A percentile compares a stretch with the other conserved stretches of the same genome.
Evolutionary conservation across 1,140 invertebrate genomes (phyloP).

Genomic region (Heliconius hermathena): DNA sequence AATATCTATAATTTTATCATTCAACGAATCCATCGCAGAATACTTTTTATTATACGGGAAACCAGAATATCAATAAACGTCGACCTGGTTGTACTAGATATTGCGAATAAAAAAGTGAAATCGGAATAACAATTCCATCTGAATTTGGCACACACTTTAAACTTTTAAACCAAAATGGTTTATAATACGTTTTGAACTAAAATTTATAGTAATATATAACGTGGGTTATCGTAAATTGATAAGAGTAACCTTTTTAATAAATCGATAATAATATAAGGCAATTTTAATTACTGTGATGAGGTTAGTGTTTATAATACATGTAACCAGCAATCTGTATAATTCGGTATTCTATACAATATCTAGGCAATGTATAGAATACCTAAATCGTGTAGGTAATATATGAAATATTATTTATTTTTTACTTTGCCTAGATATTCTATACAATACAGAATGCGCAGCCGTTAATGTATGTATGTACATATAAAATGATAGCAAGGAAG

Average conservation of each 20-base stretch:
- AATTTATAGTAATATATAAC: background rate
- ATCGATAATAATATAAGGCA: background rate
- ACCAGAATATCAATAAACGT: constrained; percentile 53
- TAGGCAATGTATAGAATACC: too few species aligned
- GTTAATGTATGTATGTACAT: too few species aligned
- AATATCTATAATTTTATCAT: background rate
- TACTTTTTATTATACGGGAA: constrained; percentile 38
- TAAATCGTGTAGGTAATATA: background rate
- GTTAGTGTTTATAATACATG: too few species aligned
- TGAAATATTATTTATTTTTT: background rate
- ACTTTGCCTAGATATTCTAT: too few species aligned
- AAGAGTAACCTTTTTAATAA: constrained; percentile 1
- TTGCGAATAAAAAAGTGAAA: constrained; percentile 14
- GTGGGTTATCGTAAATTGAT: background rate
- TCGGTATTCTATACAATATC: too few species aligned
- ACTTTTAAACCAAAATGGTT: background rate
- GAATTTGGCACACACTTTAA: background rate
- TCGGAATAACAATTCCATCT: background rate
- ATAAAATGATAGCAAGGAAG: too few species aligned
- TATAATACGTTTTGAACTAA: background rate
- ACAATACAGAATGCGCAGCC: too few species aligned
- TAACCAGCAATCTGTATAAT: too few species aligned
- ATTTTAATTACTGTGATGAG: background rate
- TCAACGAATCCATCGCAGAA: background rate
- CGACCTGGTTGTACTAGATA: constrained; percentile 50